Conservation (phyloP, 1,140 invertebrate genomes). For the Drosophila subobscura region DNA sequence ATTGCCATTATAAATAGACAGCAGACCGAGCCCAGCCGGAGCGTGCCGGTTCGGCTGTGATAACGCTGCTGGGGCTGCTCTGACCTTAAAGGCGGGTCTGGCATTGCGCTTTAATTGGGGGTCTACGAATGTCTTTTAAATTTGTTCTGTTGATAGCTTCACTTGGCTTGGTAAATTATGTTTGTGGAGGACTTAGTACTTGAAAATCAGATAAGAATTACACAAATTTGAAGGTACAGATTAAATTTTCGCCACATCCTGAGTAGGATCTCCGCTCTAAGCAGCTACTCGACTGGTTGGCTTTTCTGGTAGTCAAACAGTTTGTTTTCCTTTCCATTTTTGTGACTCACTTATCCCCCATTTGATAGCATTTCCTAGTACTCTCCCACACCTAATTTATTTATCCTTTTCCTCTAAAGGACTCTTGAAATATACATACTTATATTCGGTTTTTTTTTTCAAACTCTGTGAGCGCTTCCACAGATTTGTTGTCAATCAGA, state of each 20-base stretch:
- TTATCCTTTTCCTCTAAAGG: slow-evolving; percentile 11
- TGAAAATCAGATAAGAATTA: slow-evolving; percentile 64
- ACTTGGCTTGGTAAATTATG: slow-evolving; percentile 41
- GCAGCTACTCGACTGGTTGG: too few species aligned
- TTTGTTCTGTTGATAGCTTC: slow-evolving; percentile 24
- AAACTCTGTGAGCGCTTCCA: neutral
- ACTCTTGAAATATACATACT: slow-evolving; percentile 17
- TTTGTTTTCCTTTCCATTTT: neutral
- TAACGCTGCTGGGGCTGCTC: slow-evolving; percentile 19
- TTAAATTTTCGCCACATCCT: too few species aligned
- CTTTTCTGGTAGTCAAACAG: neutral
- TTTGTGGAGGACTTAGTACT: slow-evolving; percentile 12
- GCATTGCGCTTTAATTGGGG: slow-evolving; percentile 61
- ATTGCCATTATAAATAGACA: slow-evolving; percentile 49
- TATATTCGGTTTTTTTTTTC: slow-evolving; percentile 36
- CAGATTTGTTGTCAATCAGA: slow-evolving; percentile 46
- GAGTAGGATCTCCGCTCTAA: too few species aligned
- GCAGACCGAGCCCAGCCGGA: neutral
- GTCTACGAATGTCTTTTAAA: slow-evolving; percentile 48
- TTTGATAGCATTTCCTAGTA: neutral
- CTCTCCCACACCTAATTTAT: too few species aligned
- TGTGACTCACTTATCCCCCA: neutral
- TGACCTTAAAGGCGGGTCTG: slow-evolving; percentile 60
- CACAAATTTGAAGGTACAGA: slow-evolving; percentile 14
- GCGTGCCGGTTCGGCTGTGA: slow-evolving; percentile 24